Percentiles rank a stretch among this genome's conserved stretches.
phyloP scores from a whole-genome alignment of 2,797 vertebrate species.

The Acanthurus lineatus region DNA sequence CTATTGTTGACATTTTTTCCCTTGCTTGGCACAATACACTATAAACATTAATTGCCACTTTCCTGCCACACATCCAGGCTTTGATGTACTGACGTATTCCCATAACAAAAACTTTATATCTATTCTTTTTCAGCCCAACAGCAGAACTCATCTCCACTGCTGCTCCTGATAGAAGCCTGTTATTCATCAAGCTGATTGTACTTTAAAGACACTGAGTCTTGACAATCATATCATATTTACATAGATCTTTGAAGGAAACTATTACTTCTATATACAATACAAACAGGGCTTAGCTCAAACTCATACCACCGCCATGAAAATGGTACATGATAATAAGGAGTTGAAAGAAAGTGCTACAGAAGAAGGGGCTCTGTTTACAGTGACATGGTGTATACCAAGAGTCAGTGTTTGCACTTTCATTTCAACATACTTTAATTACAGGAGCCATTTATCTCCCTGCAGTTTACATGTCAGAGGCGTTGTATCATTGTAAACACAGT shows the following conservation, averaged over 20 bases:
- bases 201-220: constrained; percentile 79
- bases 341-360: constrained; percentile 33
- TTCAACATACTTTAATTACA: constrained; percentile 79
- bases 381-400: constrained; percentile 63
- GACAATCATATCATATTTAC: constrained; percentile 81
- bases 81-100: constrained; percentile 56
- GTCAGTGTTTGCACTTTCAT: constrained; percentile 78
- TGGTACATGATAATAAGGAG: constrained; percentile 29
- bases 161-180: constrained; percentile 79
- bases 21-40: constrained; percentile 28
- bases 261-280: constrained; percentile 78
- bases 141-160: constrained; percentile 66
- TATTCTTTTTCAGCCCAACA: constrained; percentile 57
- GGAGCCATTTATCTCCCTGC: constrained; percentile 72
- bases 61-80: constrained; percentile 32
- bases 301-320: constrained; percentile 54
- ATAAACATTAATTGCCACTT: constrained; percentile 55
- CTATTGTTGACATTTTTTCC: constrained; percentile 11
- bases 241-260: constrained; percentile 74
- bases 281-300: constrained; percentile 53
- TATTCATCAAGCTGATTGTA: constrained; percentile 83
- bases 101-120: constrained; percentile 64
- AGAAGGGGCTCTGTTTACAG: constrained; percentile 71
- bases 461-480: constrained; percentile 78
- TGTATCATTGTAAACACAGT: constrained; percentile 72